These are phyloP conservation scores for Oncorhynchus mykiss DNA, from an alignment of 2,113 vertebrate species.

Conservation along the genomic window DNA sequence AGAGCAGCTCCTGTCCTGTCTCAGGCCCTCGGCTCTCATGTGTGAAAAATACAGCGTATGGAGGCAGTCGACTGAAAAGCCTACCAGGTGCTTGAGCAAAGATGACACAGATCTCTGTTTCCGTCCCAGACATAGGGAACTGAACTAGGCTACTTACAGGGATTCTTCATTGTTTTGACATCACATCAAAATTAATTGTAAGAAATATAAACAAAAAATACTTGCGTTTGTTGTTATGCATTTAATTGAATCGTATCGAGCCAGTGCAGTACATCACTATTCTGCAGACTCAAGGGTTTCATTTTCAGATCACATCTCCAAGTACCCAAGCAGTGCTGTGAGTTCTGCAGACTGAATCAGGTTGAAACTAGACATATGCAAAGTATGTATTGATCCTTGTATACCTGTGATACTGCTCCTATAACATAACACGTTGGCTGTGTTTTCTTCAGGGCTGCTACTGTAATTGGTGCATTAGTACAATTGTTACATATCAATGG, in stretches of 20 bases:
- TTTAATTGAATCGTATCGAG: too few species aligned
- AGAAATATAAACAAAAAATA: not conserved
- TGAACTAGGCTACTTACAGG: not conserved
- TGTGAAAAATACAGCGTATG: conserved; percentile 69
- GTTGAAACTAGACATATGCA: not conserved
- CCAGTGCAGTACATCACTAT: too few species aligned
- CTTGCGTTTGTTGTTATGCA: too few species aligned
- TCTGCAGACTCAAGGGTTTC: too few species aligned
- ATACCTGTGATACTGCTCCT: not conserved
- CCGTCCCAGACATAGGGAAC: conserved; percentile 23
- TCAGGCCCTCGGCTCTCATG: conserved; percentile 60
- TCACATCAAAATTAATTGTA: not conserved
- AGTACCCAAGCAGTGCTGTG: too few species aligned
- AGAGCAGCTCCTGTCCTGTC: conserved; percentile 55
- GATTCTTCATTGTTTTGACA: too few species aligned
- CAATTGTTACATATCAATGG: not conserved
- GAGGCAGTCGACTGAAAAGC: conserved; percentile 63
- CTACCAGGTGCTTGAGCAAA: conserved; percentile 43
- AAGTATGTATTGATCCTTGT: not conserved
- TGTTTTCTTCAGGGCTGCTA: not conserved
- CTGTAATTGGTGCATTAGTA: not conserved
- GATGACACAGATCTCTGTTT: conserved; percentile 40
- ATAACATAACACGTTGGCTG: not conserved
- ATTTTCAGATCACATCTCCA: too few species aligned
- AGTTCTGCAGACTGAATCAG: not conserved